phyloP scores from a whole-genome alignment of 2,888 invertebrate species.

The Lampropteryx suffumata region DNA sequence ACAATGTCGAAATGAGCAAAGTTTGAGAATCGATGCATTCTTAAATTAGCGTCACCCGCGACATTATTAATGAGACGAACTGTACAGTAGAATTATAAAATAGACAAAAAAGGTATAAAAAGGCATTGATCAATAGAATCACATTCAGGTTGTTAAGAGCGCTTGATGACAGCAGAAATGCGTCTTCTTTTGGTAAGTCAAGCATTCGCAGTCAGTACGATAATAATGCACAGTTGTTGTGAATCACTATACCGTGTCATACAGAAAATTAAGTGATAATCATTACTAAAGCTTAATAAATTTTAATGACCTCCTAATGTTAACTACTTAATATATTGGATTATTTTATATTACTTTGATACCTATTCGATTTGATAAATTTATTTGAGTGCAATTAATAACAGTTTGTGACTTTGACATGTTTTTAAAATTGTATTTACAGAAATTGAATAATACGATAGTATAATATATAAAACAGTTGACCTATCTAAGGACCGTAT shows the following conservation, averaged over 20 bases:
- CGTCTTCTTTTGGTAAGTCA: constrained; percentile 67
- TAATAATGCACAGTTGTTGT: constrained; percentile 13
- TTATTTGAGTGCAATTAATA: too few species aligned
- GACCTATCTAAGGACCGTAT: too few species aligned
- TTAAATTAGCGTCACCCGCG: constrained; percentile 61
- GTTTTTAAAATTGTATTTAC: too few species aligned
- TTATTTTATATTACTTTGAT: too few species aligned
- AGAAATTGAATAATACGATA: too few species aligned
- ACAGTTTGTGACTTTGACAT: too few species aligned
- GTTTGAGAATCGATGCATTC: constrained; percentile 66
- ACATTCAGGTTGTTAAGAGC: constrained; percentile 66
- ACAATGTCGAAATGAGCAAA: constrained; percentile 25
- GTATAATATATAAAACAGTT: too few species aligned
- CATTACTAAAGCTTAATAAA: not conserved
- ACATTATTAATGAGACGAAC: constrained; percentile 69
- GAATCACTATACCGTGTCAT: constrained; percentile 1
- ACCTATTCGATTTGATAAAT: too few species aligned
- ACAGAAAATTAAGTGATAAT: constrained; percentile 14
- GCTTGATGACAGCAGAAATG: constrained; percentile 68
- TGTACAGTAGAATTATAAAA: constrained; percentile 62
- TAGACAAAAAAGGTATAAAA: constrained; percentile 77
- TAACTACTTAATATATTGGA: too few species aligned
- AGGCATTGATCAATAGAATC: constrained; percentile 61
- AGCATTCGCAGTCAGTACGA: constrained; percentile 4
- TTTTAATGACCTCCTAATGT: too few species aligned